A percentile compares a stretch with the other conserved stretches of the same genome.
These are phyloP conservation scores for Diadophis punctatus DNA, from an alignment of 2,113 vertebrate genomes.

Conservation along the genomic window DNA sequence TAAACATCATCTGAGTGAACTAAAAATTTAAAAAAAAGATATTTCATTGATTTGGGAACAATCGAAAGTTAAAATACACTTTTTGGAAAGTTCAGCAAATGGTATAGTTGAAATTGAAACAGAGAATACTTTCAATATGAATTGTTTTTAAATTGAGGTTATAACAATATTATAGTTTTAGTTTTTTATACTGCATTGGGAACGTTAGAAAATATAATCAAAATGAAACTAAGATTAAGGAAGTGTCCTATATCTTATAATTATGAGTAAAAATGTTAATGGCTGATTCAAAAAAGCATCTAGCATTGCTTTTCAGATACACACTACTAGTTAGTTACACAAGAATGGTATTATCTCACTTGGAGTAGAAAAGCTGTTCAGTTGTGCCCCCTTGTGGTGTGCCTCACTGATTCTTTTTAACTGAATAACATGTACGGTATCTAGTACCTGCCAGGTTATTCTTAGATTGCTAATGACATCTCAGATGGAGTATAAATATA, in stretches of 20 bases:
- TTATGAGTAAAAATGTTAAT: constrained; percentile 10
- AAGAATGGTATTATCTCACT: constrained; percentile 45
- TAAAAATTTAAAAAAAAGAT: not conserved
- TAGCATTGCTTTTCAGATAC: constrained; percentile 40
- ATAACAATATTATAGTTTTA: not conserved
- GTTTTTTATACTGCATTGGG: not conserved
- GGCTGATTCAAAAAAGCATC: constrained; percentile 53
- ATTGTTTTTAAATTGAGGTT: not conserved
- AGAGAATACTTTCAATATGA: not conserved
- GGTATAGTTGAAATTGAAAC: not conserved
- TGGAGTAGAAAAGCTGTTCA: constrained; percentile 48
- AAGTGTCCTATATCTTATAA: constrained; percentile 26
- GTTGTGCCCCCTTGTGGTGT: constrained; percentile 65
- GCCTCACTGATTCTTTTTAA: not conserved
- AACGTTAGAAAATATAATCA: not conserved
- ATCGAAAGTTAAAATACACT: not conserved
- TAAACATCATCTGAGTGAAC: not conserved
- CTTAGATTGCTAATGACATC: not conserved
- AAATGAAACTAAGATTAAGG: not conserved
- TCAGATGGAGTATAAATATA: not conserved
- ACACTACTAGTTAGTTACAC: constrained; percentile 24
- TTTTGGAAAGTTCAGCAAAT: not conserved
- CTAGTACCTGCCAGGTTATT: not conserved
- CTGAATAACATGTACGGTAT: not conserved
- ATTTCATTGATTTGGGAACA: not conserved